Base-by-base conservation (phyloP, 2,888 invertebrate species). In the Archips crataeganus region DNA sequence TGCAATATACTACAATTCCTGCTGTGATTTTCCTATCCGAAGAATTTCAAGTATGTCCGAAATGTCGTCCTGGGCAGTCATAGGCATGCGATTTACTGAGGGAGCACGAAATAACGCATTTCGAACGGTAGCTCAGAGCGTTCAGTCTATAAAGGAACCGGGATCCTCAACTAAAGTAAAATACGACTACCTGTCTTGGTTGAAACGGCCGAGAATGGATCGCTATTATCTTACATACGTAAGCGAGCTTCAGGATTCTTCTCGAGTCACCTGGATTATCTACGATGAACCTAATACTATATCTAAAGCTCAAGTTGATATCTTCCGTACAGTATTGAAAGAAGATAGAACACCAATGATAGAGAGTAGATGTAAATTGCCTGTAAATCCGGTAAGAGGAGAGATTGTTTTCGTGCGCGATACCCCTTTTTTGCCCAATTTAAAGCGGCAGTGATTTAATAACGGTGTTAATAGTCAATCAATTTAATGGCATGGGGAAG, bases 361-460 rank as follows among this genome's bases (percentile, higher is more conserved):
- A 42, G 66, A 60, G 32, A 71, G 61, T 54, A 71, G 49, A 67
- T 67, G 51, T 67, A 71, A 71, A 67, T 71, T 67, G 61, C 54
- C 61, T 32, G 34, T 54, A 34, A 54, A 71, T 62, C 66, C 54
- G 49, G 36, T 71, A 62, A 23, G 42, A 66, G 61, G 61, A 42
- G 59, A 71, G 42, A 62, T 51, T 3, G 65, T 23, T 71, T 45
- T 61, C 54, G 65, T 62, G 51, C 71, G 61, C 61, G 66, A 71
- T 66, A 66, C 15, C 61, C 42, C 59, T 60, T 60, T 71, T 66
- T 42, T 61, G 49, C 34, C 15, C 32, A 45, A 51, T 69, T 51
- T 23, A 15, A 54, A 54, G 9, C 9, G 54, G 23, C 54, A 54
- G 54, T 54, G 54, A 54, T 54, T 54, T 61, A 62, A 61, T 59